A percentile compares a stretch with the other conserved stretches of the same genome.
phyloP scores from a whole-genome alignment of 2,113 vertebrate genomes.

The Ariopsis seemanni region DNA sequence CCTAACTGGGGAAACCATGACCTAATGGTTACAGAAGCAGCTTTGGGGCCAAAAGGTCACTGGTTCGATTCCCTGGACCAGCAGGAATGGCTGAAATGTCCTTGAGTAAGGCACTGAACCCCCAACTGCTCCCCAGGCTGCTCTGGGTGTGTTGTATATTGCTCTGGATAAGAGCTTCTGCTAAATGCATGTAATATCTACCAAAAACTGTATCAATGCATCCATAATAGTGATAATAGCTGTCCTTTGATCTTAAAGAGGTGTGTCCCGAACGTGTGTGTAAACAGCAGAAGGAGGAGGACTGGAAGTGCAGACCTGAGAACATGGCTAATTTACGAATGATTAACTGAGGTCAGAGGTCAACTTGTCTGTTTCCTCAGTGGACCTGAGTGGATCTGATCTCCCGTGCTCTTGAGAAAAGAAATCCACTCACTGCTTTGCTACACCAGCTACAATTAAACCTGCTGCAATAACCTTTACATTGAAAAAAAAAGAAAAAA shows the following conservation, averaged over 20 bases:
- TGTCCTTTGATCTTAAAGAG: slow-evolving; percentile 17
- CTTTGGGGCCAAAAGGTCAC: too few species aligned
- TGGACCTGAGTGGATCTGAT: slow-evolving; percentile 28
- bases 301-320: not conserved
- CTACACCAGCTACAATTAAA: not conserved
- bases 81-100: too few species aligned
- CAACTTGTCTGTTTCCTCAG: slow-evolving; percentile 33
- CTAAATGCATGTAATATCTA: too few species aligned
- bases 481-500: not conserved
- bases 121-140: too few species aligned
- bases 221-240: not conserved
- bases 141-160: too few species aligned
- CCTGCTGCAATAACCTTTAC: not conserved
- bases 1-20: too few species aligned
- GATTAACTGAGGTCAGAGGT: slow-evolving; percentile 51
- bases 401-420: slow-evolving; percentile 22
- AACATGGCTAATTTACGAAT: slow-evolving; percentile 50
- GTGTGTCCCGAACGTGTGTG: slow-evolving; percentile 29
- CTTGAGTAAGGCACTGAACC: too few species aligned
- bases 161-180: too few species aligned
- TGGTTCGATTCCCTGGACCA: too few species aligned
- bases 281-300: slow-evolving; percentile 12
- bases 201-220: not conserved
- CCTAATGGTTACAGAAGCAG: too few species aligned
- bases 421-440: not conserved